These are phyloP conservation scores for Megastigmus dorsalis DNA, from an alignment of 2,888 invertebrate species.

Conservation along the genomic window DNA sequence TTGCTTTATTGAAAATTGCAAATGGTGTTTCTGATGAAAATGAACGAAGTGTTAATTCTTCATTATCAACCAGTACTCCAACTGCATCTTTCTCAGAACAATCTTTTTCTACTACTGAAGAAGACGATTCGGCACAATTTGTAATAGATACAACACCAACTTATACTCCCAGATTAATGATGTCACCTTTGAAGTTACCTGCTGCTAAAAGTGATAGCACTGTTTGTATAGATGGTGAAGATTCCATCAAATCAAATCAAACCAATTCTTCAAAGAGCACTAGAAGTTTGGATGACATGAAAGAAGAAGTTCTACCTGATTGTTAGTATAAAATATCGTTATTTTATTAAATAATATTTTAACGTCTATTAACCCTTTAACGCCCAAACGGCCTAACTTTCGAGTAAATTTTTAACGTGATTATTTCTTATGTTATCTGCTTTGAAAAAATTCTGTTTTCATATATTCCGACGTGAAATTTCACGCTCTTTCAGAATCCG, in stretches of 20 bases:
- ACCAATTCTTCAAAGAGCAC: constrained; percentile 34
- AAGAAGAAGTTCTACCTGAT: background rate
- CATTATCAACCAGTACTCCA: constrained; percentile 10
- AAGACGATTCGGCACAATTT: constrained; percentile 15
- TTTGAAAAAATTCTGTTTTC: too few relatives aligned
- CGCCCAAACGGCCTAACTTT: too few relatives aligned
- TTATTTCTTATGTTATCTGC: background rate
- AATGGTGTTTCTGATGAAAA: constrained; percentile 49
- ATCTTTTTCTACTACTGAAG: too few relatives aligned
- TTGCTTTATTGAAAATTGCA: constrained; percentile 77
- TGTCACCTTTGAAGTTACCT: constrained; percentile 55
- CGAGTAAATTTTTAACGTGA: too few relatives aligned
- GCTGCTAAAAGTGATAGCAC: constrained; percentile 48
- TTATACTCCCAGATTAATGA: constrained; percentile 12
- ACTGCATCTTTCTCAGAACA: constrained; percentile 16
- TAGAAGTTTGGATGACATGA: background rate
- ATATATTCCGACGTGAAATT: too few relatives aligned
- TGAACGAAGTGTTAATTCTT: background rate
- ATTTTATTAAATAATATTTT: background rate
- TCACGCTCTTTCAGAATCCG: too few relatives aligned
- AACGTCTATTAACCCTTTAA: too few relatives aligned
- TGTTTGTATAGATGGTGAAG: constrained; percentile 19
- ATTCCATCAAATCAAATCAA: background rate
- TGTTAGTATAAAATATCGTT: constrained; percentile 10
- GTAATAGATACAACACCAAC: constrained; percentile 37